Evolutionary conservation across 1,140 invertebrate genomes (phyloP).

Genomic region (Euwallacea fornicatus): DNA sequence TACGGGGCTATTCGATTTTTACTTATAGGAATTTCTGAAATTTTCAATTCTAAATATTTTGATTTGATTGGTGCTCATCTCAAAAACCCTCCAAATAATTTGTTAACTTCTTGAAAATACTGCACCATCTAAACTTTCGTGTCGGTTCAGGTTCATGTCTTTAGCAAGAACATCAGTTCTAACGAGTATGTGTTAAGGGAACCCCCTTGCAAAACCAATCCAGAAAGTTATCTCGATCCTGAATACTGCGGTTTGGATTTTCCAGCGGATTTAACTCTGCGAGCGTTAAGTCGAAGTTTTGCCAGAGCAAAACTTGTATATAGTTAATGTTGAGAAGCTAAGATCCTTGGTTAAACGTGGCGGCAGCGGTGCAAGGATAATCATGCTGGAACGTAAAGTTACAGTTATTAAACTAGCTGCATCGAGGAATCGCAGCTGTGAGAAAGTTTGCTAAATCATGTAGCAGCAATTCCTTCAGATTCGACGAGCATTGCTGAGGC

Average conservation of each 20-base stretch:
- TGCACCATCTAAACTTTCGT: too few relatives aligned
- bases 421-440: too few relatives aligned
- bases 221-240: slow-evolving; percentile 17
- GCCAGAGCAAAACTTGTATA: background rate
- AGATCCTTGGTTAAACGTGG: background rate
- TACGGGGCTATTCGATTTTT: too few relatives aligned
- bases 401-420: background rate
- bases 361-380: background rate
- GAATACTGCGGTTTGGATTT: slow-evolving; percentile 21
- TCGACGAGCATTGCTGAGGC: too few relatives aligned
- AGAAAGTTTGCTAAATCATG: too few relatives aligned
- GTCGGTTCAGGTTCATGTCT: background rate
- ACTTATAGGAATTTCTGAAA: too few relatives aligned
- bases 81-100: too few relatives aligned
- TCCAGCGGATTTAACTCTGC: slow-evolving; percentile 26
- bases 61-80: too few relatives aligned
- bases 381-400: background rate
- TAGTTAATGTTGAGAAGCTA: slow-evolving; percentile 7
- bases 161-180: slow-evolving; percentile 7
- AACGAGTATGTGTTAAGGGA: slow-evolving; percentile 11
- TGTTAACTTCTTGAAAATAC: too few relatives aligned
- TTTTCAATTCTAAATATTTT: too few relatives aligned
- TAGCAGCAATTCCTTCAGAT: too few relatives aligned
- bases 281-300: slow-evolving; percentile 7
- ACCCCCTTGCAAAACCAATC: slow-evolving; percentile 15